phyloP scores from a whole-genome alignment of 2,888 invertebrate species.

The Dryobota labecula region DNA sequence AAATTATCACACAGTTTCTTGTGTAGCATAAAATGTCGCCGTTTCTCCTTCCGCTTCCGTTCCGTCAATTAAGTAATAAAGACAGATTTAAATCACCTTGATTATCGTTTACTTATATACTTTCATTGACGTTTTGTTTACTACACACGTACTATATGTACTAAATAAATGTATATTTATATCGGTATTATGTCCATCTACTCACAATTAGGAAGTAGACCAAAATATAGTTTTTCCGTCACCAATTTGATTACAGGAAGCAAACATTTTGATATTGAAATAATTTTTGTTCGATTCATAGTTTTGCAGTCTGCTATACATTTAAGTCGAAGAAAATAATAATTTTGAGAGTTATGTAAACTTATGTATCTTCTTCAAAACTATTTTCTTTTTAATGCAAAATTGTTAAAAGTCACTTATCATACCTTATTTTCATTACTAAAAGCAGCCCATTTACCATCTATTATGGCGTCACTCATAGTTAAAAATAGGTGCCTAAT shows the following conservation, averaged over 20 bases:
- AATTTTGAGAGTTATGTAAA: background rate
- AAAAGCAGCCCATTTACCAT: background rate
- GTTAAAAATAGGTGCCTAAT: constrained; percentile 42
- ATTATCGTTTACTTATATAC: constrained; percentile 45
- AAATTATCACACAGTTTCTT: constrained; percentile 17
- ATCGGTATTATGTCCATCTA: constrained; percentile 10
- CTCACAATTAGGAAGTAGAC: constrained; percentile 31
- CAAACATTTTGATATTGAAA: background rate
- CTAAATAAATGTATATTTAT: background rate
- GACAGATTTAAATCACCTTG: constrained; percentile 63
- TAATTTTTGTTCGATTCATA: background rate
- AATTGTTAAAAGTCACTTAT: background rate
- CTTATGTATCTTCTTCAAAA: background rate
- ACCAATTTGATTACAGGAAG: constrained; percentile 20
- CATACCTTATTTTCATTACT: background rate
- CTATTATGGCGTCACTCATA: constrained; percentile 10
- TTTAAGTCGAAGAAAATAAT: background rate
- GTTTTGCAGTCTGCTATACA: background rate
- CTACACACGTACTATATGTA: constrained; percentile 7
- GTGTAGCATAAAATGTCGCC: constrained; percentile 40
- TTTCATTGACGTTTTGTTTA: constrained; percentile 52
- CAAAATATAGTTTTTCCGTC: constrained; percentile 9
- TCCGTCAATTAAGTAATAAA: constrained; percentile 59
- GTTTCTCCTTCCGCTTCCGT: constrained; percentile 67
- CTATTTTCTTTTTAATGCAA: background rate